Conservation (phyloP, 1,140 invertebrate genomes). For the Temnothorax nylanderi region DNA sequence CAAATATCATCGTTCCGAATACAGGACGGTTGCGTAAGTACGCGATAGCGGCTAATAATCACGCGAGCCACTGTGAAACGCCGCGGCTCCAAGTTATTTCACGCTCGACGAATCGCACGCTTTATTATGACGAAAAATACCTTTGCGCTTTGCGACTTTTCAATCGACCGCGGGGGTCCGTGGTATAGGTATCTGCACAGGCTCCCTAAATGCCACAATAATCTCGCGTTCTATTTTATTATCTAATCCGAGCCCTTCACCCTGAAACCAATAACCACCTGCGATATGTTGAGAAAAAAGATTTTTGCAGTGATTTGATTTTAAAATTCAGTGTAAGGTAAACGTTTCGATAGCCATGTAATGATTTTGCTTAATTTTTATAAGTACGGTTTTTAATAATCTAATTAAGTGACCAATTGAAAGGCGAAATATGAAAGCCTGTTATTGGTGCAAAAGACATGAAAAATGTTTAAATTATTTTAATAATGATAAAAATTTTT, state of each 20-base stretch:
- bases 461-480: no score
- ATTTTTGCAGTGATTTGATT: not conserved
- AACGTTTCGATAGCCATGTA: no score
- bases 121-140: conserved; percentile 44
- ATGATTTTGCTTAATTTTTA: no score
- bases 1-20: conserved; percentile 66
- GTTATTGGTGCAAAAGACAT: no score
- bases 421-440: no score
- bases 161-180: not conserved
- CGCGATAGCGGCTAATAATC: conserved; percentile 60
- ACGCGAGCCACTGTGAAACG: conserved; percentile 31
- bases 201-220: not conserved
- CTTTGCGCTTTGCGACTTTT: conserved; percentile 4
- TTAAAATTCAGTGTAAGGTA: no score
- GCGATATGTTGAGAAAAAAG: not conserved
- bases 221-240: not conserved
- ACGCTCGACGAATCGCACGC: conserved; percentile 32
- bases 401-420: no score
- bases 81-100: conserved; percentile 47
- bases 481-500: no score
- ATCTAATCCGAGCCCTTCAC: not conserved
- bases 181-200: not conserved
- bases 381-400: no score
- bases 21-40: conserved; percentile 62
- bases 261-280: not conserved